These are phyloP conservation scores for Phylloscopus collybita DNA, from an alignment of 2,797 vertebrate genomes.

Conservation along the genomic window DNA sequence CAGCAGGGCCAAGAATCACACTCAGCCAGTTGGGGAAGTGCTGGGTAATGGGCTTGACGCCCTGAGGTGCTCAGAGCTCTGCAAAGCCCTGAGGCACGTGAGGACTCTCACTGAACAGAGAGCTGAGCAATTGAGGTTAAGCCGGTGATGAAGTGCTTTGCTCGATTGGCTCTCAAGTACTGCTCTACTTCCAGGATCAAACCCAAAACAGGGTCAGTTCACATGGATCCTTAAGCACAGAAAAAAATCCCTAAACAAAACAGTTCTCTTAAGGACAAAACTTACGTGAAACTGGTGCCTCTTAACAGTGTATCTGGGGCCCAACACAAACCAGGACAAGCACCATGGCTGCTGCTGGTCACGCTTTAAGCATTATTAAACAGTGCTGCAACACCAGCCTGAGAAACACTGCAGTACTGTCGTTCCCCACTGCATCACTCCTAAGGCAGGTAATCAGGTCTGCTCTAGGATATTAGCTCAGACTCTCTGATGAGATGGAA, in stretches of 20 bases:
- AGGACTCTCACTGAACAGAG: background rate
- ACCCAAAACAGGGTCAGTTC: background rate
- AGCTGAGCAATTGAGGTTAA: background rate
- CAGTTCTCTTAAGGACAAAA: background rate
- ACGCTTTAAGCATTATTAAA: background rate
- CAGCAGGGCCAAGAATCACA: background rate
- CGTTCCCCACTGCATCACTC: accelerated
- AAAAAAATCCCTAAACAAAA: background rate
- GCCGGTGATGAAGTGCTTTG: background rate
- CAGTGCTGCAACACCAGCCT: background rate
- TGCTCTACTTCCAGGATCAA: background rate
- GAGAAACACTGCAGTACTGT: background rate
- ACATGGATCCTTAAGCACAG: background rate
- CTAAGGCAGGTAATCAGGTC: background rate
- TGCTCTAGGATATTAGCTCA: background rate
- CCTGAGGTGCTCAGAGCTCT: background rate
- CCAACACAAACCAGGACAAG: background rate
- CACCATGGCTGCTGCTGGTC: background rate
- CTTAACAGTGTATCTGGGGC: background rate
- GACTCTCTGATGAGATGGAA: background rate
- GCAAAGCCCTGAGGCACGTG: background rate
- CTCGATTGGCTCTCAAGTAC: background rate
- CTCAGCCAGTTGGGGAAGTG: background rate
- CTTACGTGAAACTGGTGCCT: background rate
- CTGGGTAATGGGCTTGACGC: background rate